phyloP scores from a whole-genome alignment of 1,140 invertebrate species.

The Trissolcus basalis region DNA sequence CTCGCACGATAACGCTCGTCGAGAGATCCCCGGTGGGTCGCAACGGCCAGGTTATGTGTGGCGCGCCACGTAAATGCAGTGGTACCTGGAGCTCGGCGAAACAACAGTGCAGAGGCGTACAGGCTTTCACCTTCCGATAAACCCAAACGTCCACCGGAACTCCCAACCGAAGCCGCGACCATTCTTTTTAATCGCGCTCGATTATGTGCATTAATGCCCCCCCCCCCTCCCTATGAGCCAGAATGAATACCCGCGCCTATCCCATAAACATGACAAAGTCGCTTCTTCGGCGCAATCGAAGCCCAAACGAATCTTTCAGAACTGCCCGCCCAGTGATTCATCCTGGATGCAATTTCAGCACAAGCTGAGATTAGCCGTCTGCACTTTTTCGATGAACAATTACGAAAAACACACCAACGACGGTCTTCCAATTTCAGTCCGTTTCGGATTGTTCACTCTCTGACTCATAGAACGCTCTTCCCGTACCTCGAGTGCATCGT shows the following conservation, averaged over 20 bases:
- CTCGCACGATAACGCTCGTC: conserved; percentile 59
- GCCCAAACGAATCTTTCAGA: too few species aligned
- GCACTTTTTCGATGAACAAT: conserved; percentile 20
- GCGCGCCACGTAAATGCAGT: conserved; percentile 67
- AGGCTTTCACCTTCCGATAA: conserved; percentile 65
- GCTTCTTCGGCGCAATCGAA: too few species aligned
- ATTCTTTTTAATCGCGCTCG: conserved; percentile 38
- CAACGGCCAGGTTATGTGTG: conserved; percentile 63
- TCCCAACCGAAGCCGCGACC: conserved; percentile 1
- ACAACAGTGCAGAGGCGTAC: conserved; percentile 70
- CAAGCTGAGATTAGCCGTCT: conserved; percentile 17
- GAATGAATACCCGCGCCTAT: too few species aligned
- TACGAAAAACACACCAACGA: conserved; percentile 6
- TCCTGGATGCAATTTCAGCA: conserved; percentile 21
- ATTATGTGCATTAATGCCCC: conserved; percentile 42
- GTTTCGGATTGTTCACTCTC: neutral
- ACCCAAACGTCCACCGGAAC: conserved; percentile 54
- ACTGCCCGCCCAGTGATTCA: conserved; percentile 21
- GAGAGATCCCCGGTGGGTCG: conserved; percentile 61
- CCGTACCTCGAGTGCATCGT: conserved; percentile 7
- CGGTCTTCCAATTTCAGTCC: conserved; percentile 23
- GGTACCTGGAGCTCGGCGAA: conserved; percentile 61
- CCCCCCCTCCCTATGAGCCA: neutral
- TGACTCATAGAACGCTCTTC: neutral
- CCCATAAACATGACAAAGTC: conserved; percentile 6